Percentiles rank a stretch among this genome's conserved stretches.
phyloP scores from a whole-genome alignment of 2,113 vertebrate genomes.

The Aegotheles bennettii region DNA sequence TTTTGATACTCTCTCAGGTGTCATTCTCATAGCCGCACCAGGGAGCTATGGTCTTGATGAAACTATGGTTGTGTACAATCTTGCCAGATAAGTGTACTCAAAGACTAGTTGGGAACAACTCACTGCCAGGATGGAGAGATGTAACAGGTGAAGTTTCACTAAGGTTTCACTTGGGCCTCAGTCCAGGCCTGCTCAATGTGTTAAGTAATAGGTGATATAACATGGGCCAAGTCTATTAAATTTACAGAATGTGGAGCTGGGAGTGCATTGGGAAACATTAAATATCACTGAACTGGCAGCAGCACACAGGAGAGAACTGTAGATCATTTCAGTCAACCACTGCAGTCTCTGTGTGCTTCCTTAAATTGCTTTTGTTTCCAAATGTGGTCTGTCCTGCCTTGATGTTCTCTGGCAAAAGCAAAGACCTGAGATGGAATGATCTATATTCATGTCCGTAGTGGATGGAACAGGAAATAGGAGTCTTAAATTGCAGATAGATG shows the following conservation, averaged over 20 bases:
- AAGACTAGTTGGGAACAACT: background rate
- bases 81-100: background rate
- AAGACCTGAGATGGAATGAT: background rate
- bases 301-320: background rate
- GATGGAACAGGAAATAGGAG: background rate
- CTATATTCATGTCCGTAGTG: background rate
- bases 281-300: background rate
- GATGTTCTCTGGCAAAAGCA: background rate
- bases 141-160: background rate
- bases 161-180: background rate
- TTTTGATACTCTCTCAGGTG: background rate
- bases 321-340: background rate
- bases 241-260: background rate
- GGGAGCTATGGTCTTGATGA: background rate
- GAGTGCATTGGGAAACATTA: background rate
- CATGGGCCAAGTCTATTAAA: background rate
- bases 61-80: background rate
- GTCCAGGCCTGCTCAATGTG: background rate
- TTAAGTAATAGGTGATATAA: background rate
- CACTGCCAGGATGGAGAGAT: background rate
- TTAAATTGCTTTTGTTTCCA: background rate
- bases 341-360: background rate
- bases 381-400: fast-evolving
- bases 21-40: background rate
- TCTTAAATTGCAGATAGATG: background rate